Evolutionary conservation across 2,797 vertebrate species (phyloP).

Genomic region (Lerista edwardsae): DNA sequence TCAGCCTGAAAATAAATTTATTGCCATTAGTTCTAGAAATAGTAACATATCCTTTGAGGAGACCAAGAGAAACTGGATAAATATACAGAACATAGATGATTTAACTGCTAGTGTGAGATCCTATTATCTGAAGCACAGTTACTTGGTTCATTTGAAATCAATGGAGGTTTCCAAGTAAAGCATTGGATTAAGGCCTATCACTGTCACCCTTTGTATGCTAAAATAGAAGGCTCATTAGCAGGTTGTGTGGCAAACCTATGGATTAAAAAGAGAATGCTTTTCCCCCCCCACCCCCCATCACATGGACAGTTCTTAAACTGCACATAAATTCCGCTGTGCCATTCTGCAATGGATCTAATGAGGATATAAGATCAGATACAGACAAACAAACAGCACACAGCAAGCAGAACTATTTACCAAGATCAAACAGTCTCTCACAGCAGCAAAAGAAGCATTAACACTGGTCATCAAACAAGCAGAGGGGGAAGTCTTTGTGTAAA

Average conservation of each 20-base stretch:
- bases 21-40: neutral
- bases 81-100: neutral
- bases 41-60: neutral
- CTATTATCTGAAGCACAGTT: neutral
- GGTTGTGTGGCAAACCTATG: neutral
- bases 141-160: conserved; percentile 1
- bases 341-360: neutral
- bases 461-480: conserved; percentile 10
- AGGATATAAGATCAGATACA: conserved; percentile 4
- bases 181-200: neutral
- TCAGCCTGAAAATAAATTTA: neutral
- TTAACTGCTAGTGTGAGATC: neutral
- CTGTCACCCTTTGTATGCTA: neutral
- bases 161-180: neutral
- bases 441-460: neutral
- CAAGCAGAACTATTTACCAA: conserved; percentile 12
- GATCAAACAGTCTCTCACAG: conserved; percentile 13
- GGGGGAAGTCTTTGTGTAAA: conserved; percentile 4
- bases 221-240: neutral
- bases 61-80: neutral
- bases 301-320: neutral
- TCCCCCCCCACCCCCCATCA: neutral
- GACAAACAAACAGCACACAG: neutral
- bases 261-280: neutral
- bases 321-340: neutral